A percentile compares a stretch with the other conserved stretches of the same genome.
Evolutionary conservation across 2,888 invertebrate species (phyloP).

Genomic region (Conus canariensis): DNA sequence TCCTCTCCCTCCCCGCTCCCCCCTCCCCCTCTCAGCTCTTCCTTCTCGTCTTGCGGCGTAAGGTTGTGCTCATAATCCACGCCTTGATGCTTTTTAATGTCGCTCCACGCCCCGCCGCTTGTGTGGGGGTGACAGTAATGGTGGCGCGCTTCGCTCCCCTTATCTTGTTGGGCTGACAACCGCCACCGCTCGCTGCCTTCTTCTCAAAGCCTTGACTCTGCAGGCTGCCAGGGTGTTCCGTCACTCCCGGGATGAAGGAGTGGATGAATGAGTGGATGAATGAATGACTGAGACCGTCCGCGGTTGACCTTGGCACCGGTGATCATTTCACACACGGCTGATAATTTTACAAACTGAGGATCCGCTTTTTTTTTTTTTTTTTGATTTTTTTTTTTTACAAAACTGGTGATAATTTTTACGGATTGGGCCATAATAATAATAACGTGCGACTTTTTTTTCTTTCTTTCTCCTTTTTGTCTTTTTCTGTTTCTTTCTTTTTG

Average conservation of each 20-base stretch:
- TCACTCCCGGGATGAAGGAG: no score
- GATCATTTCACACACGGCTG: background rate
- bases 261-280: background rate
- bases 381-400: no score
- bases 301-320: background rate
- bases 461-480: no score
- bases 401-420: no score
- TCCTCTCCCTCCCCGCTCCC: no score
- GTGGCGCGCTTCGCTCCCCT: background rate
- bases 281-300: background rate
- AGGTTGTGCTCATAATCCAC: constrained; percentile 34
- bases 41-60: constrained; percentile 20
- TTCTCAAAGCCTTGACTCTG: background rate
- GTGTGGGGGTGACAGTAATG: constrained; percentile 18
- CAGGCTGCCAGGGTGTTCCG: background rate
- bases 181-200: background rate
- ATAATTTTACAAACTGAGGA: background rate
- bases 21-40: no score
- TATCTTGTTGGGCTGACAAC: constrained; percentile 13
- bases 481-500: no score
- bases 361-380: no score
- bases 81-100: constrained; percentile 9
- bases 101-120: background rate
- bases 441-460: no score
- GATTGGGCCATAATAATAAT: no score